Evolutionary conservation across 2,797 vertebrate species (phyloP).

Genomic region (Anolis apletophallus): DNA sequence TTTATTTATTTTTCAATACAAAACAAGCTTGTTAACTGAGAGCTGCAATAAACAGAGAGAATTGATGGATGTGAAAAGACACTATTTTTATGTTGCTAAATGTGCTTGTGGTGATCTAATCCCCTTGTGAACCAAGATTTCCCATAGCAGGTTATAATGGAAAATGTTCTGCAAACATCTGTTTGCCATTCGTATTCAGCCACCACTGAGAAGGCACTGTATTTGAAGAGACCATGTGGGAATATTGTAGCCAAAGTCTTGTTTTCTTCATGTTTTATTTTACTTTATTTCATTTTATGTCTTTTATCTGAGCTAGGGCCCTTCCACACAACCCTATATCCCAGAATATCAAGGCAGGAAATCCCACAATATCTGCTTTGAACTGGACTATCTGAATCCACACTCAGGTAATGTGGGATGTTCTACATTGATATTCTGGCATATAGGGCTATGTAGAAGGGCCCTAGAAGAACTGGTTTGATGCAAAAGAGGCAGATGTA

Average conservation of each 20-base stretch:
- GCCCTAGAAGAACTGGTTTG: neutral
- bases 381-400: too few species aligned
- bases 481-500: neutral
- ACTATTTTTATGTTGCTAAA: neutral
- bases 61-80: slow-evolving; percentile 13
- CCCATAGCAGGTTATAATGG: neutral
- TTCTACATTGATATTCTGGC: too few species aligned
- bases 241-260: neutral
- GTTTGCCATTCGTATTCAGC: neutral
- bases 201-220: neutral
- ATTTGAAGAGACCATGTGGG: neutral
- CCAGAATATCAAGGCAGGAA: too few species aligned
- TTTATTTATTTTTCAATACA: neutral
- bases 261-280: neutral
- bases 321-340: too few species aligned
- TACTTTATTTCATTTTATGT: neutral
- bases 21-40: slow-evolving; percentile 48
- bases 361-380: too few species aligned
- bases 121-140: neutral
- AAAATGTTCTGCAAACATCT: neutral
- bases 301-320: neutral
- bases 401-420: too few species aligned
- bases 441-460: too few species aligned
- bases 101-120: neutral
- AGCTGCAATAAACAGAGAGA: slow-evolving; percentile 36